These are phyloP conservation scores for Tinea pellionella DNA, from an alignment of 2,888 invertebrate genomes.

Conservation along the genomic window DNA sequence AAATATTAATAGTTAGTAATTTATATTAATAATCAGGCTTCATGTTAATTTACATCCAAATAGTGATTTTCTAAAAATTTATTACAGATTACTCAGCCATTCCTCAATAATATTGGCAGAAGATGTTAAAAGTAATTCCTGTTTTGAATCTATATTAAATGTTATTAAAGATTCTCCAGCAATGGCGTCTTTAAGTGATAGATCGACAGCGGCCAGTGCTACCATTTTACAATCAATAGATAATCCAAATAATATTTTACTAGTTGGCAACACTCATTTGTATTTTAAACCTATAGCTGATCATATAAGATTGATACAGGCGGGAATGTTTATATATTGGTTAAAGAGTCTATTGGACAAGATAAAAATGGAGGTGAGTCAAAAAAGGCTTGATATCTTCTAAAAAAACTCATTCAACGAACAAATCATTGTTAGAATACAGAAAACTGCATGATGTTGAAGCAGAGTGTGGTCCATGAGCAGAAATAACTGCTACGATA, in stretches of 20 bases:
- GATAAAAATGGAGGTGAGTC: slow-evolving; percentile 38
- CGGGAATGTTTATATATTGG: slow-evolving; percentile 78
- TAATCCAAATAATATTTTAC: slow-evolving; percentile 66
- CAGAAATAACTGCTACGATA: too few species aligned
- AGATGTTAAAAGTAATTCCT: slow-evolving; percentile 58
- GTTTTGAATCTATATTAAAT: slow-evolving; percentile 71
- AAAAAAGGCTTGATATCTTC: neutral
- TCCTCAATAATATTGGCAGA: slow-evolving; percentile 71
- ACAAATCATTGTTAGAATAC: too few species aligned
- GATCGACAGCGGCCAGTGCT: slow-evolving; percentile 77
- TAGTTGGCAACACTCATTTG: slow-evolving; percentile 90
- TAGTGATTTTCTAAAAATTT: too few species aligned
- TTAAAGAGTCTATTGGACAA: slow-evolving; percentile 68
- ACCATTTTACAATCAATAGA: slow-evolving; percentile 69
- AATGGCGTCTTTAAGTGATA: slow-evolving; percentile 67
- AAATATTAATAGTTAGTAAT: too few species aligned
- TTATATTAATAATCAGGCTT: too few species aligned
- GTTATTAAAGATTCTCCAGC: slow-evolving; percentile 72
- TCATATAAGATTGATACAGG: slow-evolving; percentile 89
- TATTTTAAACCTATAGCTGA: slow-evolving; percentile 94
- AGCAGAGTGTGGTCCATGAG: too few species aligned
- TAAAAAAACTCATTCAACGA: neutral
- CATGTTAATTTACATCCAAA: too few species aligned
- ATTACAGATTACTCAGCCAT: slow-evolving; percentile 55
- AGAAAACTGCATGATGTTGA: too few species aligned